Percentiles rank a stretch among this genome's conserved stretches.
These are phyloP conservation scores for Acinonyx jubatus DNA, from an alignment of 2,113 vertebrate species.

Conservation along the genomic window DNA sequence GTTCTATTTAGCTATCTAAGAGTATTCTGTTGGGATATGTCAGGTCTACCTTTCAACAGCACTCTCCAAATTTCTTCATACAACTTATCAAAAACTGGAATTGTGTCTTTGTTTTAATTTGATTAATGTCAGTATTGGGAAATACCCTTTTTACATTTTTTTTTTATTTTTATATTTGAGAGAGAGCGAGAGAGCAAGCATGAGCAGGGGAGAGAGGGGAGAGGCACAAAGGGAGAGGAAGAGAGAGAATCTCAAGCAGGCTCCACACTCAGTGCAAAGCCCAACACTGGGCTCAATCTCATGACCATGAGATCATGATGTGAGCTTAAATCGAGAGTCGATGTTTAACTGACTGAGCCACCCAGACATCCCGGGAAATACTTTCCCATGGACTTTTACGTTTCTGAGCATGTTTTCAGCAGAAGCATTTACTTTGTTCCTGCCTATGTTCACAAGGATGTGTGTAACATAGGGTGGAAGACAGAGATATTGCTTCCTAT, in stretches of 20 bases:
- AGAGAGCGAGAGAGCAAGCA: no score
- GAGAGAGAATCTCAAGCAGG: no score
- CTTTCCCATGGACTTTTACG: not conserved
- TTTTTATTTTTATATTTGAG: no score
- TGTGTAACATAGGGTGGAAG: not conserved
- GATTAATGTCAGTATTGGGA: not conserved
- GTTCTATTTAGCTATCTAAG: not conserved
- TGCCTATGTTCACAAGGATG: not conserved
- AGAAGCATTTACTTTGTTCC: fast-evolving
- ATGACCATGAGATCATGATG: no score
- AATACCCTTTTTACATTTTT: not conserved
- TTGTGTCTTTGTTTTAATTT: not conserved
- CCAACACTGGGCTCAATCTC: no score
- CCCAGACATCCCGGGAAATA: not conserved
- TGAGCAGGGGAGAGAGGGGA: no score
- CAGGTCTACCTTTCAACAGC: fast-evolving
- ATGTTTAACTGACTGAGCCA: no score
- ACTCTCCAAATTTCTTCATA: not conserved
- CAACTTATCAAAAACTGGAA: not conserved
- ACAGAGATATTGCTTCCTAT: fast-evolving
- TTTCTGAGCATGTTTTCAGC: not conserved
- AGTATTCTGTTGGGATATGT: not conserved
- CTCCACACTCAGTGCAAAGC: no score
- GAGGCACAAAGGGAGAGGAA: no score
- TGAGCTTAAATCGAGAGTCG: no score